Evolutionary conservation across 2,113 vertebrate species (phyloP).

Genomic region (Anoura caudifer): DNA sequence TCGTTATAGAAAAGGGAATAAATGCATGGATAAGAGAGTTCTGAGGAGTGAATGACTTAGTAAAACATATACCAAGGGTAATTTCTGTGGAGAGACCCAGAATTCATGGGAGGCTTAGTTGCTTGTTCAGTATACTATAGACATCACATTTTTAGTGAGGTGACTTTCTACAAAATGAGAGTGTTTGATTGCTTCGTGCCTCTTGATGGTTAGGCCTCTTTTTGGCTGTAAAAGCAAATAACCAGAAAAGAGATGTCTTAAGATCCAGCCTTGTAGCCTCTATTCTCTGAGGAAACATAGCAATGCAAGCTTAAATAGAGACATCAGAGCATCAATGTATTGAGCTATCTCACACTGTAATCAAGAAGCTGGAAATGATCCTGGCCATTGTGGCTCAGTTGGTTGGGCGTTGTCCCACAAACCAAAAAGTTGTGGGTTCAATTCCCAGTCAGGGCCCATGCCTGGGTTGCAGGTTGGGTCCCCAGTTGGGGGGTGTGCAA

Average conservation of each 20-base stretch:
- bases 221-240: neutral
- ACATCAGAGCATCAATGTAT: neutral
- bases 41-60: neutral
- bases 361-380: neutral
- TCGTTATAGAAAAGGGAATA: neutral
- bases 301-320: neutral
- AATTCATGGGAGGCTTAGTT: neutral
- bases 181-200: neutral
- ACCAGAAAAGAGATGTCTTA: neutral
- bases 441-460: no score
- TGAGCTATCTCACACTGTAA: neutral
- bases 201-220: neutral
- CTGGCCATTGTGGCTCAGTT: no score
- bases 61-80: neutral
- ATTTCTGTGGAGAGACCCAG: neutral
- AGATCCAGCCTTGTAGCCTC: neutral
- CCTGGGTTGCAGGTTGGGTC: no score
- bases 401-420: no score
- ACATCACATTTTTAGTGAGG: neutral
- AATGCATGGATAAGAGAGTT: neutral
- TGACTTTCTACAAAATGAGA: neutral
- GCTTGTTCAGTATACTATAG: neutral
- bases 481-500: no score
- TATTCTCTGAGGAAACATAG: neutral
- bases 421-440: no score